Conservation (phyloP, 2,113 vertebrate species). For the Phylloscopus trochilus region DNA sequence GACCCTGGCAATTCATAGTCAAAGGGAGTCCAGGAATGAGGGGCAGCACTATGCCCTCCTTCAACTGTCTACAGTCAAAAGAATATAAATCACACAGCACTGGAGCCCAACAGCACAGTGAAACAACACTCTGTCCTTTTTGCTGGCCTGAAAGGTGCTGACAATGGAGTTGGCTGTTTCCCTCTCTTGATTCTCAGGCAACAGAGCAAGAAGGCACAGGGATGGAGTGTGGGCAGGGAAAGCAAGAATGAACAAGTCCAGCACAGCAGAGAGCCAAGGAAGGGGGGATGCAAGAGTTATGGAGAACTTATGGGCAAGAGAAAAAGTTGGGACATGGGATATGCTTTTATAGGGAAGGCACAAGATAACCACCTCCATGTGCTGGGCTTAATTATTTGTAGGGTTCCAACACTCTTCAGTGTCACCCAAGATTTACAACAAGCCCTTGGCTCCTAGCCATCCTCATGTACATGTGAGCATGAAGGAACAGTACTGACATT, state of each 20-base stretch:
- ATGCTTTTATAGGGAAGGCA: background rate
- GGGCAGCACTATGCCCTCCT: background rate
- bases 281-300: fast-evolving
- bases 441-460: background rate
- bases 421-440: background rate
- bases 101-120: background rate
- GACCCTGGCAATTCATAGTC: background rate
- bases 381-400: background rate
- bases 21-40: background rate
- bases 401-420: background rate
- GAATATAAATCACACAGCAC: background rate
- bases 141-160: slow-evolving; percentile 24
- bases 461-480: background rate
- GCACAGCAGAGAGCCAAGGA: background rate
- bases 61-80: background rate
- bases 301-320: background rate
- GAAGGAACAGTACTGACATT: background rate
- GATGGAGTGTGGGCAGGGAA: background rate
- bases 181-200: background rate
- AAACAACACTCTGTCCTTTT: slow-evolving; percentile 1
- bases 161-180: background rate
- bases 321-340: fast-evolving
- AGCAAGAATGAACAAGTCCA: background rate
- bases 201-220: background rate
- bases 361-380: background rate